phyloP scores from a whole-genome alignment of 2,888 invertebrate genomes.

The Drosophila cognata region DNA sequence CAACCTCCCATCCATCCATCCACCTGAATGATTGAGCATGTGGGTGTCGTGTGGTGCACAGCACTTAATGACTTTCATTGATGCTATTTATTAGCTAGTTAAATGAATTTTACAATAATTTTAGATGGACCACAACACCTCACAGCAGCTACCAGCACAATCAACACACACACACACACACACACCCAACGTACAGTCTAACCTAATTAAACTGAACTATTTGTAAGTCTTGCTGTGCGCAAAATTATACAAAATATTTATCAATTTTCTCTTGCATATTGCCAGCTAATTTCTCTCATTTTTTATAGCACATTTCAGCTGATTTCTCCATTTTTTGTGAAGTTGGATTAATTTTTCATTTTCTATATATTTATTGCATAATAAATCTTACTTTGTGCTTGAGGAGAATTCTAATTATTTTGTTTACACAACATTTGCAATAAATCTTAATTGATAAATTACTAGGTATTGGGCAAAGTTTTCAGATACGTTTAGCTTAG shows the following conservation, averaged over 20 bases:
- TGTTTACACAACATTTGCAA: not conserved
- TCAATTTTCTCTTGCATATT: not conserved
- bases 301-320: not conserved
- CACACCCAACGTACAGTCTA: slow-evolving; percentile 31
- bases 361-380: not conserved
- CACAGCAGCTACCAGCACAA: slow-evolving; percentile 14
- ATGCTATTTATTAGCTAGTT: slow-evolving; percentile 78
- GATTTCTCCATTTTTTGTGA: not conserved
- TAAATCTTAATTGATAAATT: slow-evolving; percentile 3
- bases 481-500: slow-evolving; percentile 13
- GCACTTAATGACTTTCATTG: slow-evolving; percentile 79
- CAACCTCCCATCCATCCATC: slow-evolving; percentile 29
- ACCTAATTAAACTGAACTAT: not conserved
- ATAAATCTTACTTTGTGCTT: not conserved
- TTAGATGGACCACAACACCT: slow-evolving; percentile 55
- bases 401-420: not conserved
- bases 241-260: not conserved
- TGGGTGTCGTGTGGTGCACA: slow-evolving; percentile 73
- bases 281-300: not conserved
- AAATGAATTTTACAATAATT: slow-evolving; percentile 79
- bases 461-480: not conserved
- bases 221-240: not conserved
- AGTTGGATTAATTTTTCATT: not conserved
- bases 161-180: slow-evolving; percentile 6
- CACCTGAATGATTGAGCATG: slow-evolving; percentile 40